phyloP scores from a whole-genome alignment of 1,140 invertebrate species.

The Grapholita molesta region DNA sequence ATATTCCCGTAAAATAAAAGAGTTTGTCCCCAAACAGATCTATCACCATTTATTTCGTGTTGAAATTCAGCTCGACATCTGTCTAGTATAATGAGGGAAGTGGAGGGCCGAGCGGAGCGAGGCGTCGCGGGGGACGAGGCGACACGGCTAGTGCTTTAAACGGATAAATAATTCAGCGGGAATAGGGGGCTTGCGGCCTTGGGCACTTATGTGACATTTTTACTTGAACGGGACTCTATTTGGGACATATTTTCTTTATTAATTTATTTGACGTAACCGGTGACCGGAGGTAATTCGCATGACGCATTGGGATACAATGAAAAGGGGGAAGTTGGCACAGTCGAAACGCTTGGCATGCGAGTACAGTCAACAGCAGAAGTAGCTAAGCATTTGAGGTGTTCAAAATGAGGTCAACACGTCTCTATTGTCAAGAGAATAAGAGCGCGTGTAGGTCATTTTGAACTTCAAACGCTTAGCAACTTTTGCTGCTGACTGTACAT shows the following conservation, averaged over 20 bases:
- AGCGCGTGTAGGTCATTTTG: too few relatives aligned
- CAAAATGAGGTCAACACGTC: too few relatives aligned
- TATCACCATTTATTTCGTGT: conserved; percentile 9
- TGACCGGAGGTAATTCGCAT: too few relatives aligned
- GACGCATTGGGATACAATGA: too few relatives aligned
- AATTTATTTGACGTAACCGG: too few relatives aligned
- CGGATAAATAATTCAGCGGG: conserved; percentile 7
- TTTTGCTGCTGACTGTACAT: too few relatives aligned
- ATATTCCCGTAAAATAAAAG: not conserved
- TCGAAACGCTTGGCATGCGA: too few relatives aligned
- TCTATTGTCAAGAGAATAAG: too few relatives aligned
- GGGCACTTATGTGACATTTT: not conserved
- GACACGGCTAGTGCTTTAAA: conserved; percentile 7
- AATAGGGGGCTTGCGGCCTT: not conserved
- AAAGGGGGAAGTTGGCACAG: too few relatives aligned
- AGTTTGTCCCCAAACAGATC: not conserved
- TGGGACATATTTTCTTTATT: not conserved
- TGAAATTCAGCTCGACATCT: conserved; percentile 3
- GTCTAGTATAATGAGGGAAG: conserved; percentile 7
- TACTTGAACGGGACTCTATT: not conserved
- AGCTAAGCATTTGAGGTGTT: too few relatives aligned
- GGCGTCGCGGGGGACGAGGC: not conserved
- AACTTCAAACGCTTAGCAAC: too few relatives aligned
- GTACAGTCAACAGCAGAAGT: too few relatives aligned
- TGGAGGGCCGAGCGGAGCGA: not conserved